These are phyloP conservation scores for Anolis sagrei DNA, from an alignment of 2,113 vertebrate genomes.

Conservation along the genomic window DNA sequence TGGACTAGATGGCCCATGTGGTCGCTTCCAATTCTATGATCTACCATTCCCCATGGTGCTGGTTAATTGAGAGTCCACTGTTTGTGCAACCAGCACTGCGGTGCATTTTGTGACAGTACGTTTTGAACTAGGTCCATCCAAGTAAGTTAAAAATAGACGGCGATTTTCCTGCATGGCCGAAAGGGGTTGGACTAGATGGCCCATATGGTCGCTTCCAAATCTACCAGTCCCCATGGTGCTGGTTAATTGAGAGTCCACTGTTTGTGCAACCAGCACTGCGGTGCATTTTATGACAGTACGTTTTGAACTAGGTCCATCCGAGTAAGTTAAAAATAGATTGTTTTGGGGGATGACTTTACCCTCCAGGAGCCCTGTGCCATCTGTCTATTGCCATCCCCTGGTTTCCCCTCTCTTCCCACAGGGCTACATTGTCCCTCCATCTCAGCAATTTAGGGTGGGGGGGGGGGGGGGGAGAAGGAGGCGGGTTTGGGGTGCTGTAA, in stretches of 20 bases:
- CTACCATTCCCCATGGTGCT: no score
- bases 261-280: background rate
- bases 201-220: no score
- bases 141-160: slow-evolving; percentile 56
- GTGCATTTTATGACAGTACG: background rate
- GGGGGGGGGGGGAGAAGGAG: slow-evolving; percentile 87
- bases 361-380: slow-evolving; percentile 67
- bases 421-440: slow-evolving; percentile 90
- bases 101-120: background rate
- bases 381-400: slow-evolving; percentile 70
- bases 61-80: no score
- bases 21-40: no score
- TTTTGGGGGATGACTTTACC: slow-evolving; percentile 62
- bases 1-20: no score
- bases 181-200: no score
- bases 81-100: background rate
- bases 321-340: slow-evolving; percentile 54
- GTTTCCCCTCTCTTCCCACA: slow-evolving; percentile 84
- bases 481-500: slow-evolving; percentile 90
- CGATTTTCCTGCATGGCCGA: no score
- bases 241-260: no score
- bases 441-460: slow-evolving; percentile 83
- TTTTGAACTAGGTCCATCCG: background rate
- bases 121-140: background rate
- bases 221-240: no score